Evolutionary conservation across 2,888 invertebrate genomes (phyloP).

Genomic region (Drosophila anomalipes): DNA sequence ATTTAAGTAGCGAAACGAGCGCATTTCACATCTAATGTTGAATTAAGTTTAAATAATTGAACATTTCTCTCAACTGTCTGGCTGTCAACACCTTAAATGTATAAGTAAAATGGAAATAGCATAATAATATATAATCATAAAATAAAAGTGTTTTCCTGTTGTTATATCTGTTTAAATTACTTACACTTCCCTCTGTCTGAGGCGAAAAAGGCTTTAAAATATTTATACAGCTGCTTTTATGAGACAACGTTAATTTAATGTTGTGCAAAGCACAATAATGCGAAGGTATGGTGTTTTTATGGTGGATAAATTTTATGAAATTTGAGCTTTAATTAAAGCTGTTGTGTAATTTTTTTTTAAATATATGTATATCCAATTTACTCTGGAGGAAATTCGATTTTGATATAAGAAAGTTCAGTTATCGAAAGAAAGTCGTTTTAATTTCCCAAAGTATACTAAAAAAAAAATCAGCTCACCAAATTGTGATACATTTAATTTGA

Average conservation of each 20-base stretch:
- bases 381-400: background rate
- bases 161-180: background rate
- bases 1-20: background rate
- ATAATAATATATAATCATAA: background rate
- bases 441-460: background rate
- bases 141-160: background rate
- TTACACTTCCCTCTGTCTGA: background rate
- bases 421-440: background rate
- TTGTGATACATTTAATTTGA: background rate
- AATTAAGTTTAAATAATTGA: slow-evolving; percentile 5
- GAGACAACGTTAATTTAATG: background rate
- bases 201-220: background rate
- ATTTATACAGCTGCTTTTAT: background rate
- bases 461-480: background rate
- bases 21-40: background rate
- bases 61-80: background rate
- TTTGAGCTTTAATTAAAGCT: background rate
- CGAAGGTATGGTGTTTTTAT: too few relatives aligned
- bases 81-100: slow-evolving; percentile 3
- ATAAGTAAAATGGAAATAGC: background rate
- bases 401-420: background rate
- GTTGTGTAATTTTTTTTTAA: background rate
- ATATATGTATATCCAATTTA: background rate
- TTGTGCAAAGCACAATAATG: background rate
- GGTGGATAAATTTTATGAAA: background rate